These are phyloP conservation scores for Cyprinodon tularosa DNA, from an alignment of 2,113 vertebrate genomes.

Conservation along the genomic window DNA sequence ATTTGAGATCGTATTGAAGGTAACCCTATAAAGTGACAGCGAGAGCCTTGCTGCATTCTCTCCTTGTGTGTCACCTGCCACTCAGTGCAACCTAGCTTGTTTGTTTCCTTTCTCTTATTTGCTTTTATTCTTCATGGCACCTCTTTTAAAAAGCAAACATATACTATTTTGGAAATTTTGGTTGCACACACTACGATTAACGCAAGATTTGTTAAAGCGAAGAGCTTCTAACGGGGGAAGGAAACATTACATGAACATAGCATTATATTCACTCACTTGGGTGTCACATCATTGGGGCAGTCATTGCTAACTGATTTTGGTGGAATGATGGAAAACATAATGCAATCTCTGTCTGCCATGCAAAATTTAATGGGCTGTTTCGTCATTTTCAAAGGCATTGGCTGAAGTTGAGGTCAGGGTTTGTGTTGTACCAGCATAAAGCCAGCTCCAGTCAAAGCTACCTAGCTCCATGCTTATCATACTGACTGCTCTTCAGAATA, in stretches of 20 bases:
- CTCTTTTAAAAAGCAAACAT: slow-evolving; percentile 79
- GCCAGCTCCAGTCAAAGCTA: slow-evolving; percentile 74
- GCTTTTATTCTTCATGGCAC: slow-evolving; percentile 75
- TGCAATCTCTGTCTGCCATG: slow-evolving; percentile 69
- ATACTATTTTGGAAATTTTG: slow-evolving; percentile 44
- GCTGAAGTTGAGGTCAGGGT: slow-evolving; percentile 65
- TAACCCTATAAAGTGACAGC: slow-evolving; percentile 86
- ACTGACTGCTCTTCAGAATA: slow-evolving; percentile 66
- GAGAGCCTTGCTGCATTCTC: slow-evolving; percentile 86
- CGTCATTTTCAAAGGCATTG: slow-evolving; percentile 59
- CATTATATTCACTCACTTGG: slow-evolving; percentile 68
- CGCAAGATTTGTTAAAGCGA: slow-evolving; percentile 60
- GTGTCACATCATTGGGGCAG: slow-evolving; percentile 64
- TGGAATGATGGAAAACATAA: slow-evolving; percentile 51
- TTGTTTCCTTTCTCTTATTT: slow-evolving; percentile 82
- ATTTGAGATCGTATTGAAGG: slow-evolving; percentile 99
- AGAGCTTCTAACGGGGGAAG: slow-evolving; percentile 60
- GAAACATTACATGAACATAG: slow-evolving; percentile 70
- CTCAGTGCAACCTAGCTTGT: slow-evolving; percentile 87
- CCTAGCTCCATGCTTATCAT: slow-evolving; percentile 58
- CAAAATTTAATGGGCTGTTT: slow-evolving; percentile 54
- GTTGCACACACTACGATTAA: slow-evolving; percentile 47
- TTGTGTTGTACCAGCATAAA: slow-evolving; percentile 30
- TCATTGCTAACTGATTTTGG: slow-evolving; percentile 62
- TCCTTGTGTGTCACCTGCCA: slow-evolving; percentile 87